Evolutionary conservation across 2,888 invertebrate genomes (phyloP).

Genomic region (Empis livida): DNA sequence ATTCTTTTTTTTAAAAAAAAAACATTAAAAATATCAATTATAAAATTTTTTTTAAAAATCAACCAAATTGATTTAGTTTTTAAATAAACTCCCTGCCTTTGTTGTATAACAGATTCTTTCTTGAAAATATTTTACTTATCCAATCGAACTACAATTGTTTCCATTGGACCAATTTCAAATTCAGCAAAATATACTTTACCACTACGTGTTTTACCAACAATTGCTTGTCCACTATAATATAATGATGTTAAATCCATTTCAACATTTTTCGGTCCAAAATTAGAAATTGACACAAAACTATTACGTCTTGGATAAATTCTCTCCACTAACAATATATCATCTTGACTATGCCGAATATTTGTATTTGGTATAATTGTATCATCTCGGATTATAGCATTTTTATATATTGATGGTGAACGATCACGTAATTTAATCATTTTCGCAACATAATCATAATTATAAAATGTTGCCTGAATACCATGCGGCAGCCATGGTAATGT

Average conservation of each 20-base stretch:
- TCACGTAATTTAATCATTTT: slow-evolving; percentile 47
- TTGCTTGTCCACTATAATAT: slow-evolving; percentile 54
- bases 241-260: slow-evolving; percentile 59
- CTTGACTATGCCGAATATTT: slow-evolving; percentile 49
- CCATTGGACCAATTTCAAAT: slow-evolving; percentile 40
- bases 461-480: slow-evolving; percentile 39
- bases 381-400: slow-evolving; percentile 55
- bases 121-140: slow-evolving; percentile 37
- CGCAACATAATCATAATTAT: slow-evolving; percentile 43
- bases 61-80: no score
- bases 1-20: no score
- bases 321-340: slow-evolving; percentile 57
- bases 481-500: slow-evolving; percentile 53
- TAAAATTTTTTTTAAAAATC: no score
- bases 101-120: no score
- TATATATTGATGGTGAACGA: slow-evolving; percentile 57
- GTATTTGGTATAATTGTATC: slow-evolving; percentile 50
- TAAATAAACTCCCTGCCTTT: no score
- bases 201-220: slow-evolving; percentile 18
- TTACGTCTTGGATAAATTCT: slow-evolving; percentile 67
- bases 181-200: slow-evolving; percentile 36
- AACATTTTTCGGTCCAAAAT: slow-evolving; percentile 48
- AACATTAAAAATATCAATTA: no score
- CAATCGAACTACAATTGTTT: slow-evolving; percentile 48
- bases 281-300: slow-evolving; percentile 61